phyloP scores from a whole-genome alignment of 2,113 vertebrate genomes.

The Eretmochelys imbricata region DNA sequence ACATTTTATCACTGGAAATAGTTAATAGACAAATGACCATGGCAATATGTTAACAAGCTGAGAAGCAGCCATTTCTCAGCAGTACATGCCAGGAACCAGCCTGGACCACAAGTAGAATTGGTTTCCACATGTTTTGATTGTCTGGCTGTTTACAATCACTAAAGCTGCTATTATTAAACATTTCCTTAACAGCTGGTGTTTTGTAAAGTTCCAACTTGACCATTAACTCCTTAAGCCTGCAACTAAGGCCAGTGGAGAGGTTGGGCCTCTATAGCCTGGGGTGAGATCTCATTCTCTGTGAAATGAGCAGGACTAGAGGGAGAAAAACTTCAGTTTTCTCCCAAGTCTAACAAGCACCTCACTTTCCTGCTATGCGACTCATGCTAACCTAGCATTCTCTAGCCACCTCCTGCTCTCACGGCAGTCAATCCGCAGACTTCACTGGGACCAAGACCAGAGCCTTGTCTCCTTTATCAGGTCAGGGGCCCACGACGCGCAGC shows the following conservation, averaged over 20 bases:
- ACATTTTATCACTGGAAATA: constrained; percentile 11
- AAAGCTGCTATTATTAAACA: neutral
- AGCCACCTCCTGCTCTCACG: neutral
- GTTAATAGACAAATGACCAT: neutral
- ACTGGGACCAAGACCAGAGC: neutral
- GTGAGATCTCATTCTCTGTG: neutral
- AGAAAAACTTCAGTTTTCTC: neutral
- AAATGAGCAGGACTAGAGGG: neutral
- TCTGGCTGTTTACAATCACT: too few relatives aligned
- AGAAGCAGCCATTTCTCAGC: constrained; percentile 17
- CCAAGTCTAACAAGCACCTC: neutral
- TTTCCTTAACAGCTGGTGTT: neutral
- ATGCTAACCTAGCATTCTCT: neutral
- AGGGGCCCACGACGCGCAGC: neutral
- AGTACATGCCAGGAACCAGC: constrained; percentile 9
- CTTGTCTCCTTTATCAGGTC: neutral
- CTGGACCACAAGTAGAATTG: neutral
- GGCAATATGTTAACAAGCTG: neutral
- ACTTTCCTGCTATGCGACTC: neutral
- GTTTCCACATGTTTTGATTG: neutral
- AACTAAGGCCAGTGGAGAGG: too few relatives aligned
- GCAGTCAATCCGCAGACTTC: neutral
- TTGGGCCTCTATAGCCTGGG: neutral
- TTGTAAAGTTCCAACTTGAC: too few relatives aligned
- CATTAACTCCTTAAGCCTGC: too few relatives aligned